phyloP scores from a whole-genome alignment of 2,113 vertebrate genomes.

The Phylloscopus trochilus region DNA sequence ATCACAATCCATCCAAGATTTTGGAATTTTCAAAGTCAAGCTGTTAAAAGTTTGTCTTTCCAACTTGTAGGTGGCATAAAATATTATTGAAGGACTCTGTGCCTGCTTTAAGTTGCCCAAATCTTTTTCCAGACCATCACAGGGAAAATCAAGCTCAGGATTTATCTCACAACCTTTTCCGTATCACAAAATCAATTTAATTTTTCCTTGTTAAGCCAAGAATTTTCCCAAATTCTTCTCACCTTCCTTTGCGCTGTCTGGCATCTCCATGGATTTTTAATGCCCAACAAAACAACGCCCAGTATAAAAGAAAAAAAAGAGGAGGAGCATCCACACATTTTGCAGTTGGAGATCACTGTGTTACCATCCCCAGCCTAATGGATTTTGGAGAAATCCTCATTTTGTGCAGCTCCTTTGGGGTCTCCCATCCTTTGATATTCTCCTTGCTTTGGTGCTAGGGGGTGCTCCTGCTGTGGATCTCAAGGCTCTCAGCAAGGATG shows the following conservation, averaged over 20 bases:
- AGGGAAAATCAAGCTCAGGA: neutral
- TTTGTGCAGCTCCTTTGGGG: neutral
- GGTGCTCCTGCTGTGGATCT: constrained; percentile 59
- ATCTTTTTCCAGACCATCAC: neutral
- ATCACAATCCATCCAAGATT: neutral
- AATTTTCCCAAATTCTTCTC: neutral
- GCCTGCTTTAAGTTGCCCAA: neutral
- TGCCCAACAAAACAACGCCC: neutral
- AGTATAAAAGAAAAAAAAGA: neutral
- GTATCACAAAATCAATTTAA: neutral
- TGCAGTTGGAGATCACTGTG: neutral
- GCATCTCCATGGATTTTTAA: neutral
- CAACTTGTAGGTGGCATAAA: neutral
- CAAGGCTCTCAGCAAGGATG: neutral
- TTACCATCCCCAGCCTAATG: neutral
- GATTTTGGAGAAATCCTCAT: neutral
- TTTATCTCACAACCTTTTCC: neutral
- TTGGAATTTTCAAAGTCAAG: neutral
- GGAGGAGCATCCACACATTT: neutral
- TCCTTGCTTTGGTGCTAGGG: neutral
- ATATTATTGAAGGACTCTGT: neutral
- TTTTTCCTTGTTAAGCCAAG: neutral
- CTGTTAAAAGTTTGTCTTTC: neutral
- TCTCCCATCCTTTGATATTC: neutral
- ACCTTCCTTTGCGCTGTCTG: neutral